Percentiles rank a stretch among this genome's conserved stretches.
Conservation (phyloP, 1,140 invertebrate species). For the Pogonognathellus flavescens region DNA sequence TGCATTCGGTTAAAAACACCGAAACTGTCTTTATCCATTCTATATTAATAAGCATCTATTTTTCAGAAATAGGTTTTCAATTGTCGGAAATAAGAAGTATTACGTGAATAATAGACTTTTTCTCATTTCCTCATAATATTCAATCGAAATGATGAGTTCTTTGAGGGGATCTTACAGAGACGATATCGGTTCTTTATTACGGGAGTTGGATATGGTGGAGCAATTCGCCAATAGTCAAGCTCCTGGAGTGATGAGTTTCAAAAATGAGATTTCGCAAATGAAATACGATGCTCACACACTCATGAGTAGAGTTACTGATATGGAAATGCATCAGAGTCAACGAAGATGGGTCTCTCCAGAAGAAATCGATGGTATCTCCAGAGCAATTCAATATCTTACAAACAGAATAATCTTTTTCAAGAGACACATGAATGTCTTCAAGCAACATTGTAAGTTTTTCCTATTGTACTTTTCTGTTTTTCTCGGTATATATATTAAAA, state of each 20-base stretch:
- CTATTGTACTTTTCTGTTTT: too few species aligned
- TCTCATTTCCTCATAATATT: too few species aligned
- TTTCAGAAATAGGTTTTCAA: too few species aligned
- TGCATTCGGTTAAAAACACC: too few species aligned
- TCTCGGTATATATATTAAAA: too few species aligned
- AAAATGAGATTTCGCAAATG: background rate
- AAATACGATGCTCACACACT: background rate
- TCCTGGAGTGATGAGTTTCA: background rate
- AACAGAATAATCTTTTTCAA: background rate
- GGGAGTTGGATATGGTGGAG: background rate
- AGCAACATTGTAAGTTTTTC: slow-evolving; percentile 18
- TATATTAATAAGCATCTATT: too few species aligned
- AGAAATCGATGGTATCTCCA: background rate
- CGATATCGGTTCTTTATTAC: background rate
- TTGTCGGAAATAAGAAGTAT: too few species aligned
- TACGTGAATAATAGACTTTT: too few species aligned
- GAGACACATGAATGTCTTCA: slow-evolving; percentile 6
- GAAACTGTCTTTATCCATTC: too few species aligned
- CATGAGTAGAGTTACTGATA: background rate
- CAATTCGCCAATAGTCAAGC: background rate
- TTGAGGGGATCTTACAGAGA: background rate
- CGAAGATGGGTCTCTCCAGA: background rate
- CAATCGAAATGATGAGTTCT: too few species aligned
- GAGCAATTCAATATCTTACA: slow-evolving; percentile 1
- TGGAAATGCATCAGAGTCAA: background rate